Evolutionary conservation across 1,140 invertebrate genomes (phyloP), one percentile per base, ranked within the genome.

Genomic region (Bemisia tabaci): DNA sequence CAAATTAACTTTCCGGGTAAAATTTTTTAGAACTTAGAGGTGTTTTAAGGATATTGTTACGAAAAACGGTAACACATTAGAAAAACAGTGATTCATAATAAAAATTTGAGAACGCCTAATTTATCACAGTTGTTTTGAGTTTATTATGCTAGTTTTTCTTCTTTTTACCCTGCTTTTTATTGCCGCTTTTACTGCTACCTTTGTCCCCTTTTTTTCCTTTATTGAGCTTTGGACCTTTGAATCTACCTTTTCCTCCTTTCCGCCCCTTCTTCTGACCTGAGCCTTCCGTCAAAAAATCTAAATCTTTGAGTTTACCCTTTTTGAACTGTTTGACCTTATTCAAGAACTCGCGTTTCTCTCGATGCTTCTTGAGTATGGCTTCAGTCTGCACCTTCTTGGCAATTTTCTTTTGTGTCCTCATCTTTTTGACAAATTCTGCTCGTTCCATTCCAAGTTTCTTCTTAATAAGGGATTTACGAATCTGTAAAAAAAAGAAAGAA

Each of bases 361-460:
- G 81, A 39, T 86, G 85, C 74, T 89, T 85, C 71, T 91, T 85
- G 61, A 93, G 74, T 73, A 87, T 86, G 11, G 89, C 86, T 77
- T 97, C 89, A 66, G 88, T 84, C 80, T 95, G 87, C 74, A 94
- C 85, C 75, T 91, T 84, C 79, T 97, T 97, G 5, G 91, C 88
- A 77, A 95, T 89, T 79, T 98, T 98, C 72, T 90, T 89, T 70
- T 97, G 88, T 63, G 91, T 86, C 66, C 96, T 82, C 0, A 97
- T 78, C 74, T 96, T 91, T 71, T 90, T 85, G 0, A 94, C 87
- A 74, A 93, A 92, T 76, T 98, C 94, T 1, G 87, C 88, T 71
- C 88, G 84, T 70, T 95, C 90, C 63, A 90, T 85, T 12, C 85
- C 84, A 12, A 85, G 81, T 74, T 98, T 89, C 75, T 95, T 93